These are phyloP conservation scores for Illadopsis cleaveri DNA, from an alignment of 2,113 vertebrate species.

Conservation along the genomic window DNA sequence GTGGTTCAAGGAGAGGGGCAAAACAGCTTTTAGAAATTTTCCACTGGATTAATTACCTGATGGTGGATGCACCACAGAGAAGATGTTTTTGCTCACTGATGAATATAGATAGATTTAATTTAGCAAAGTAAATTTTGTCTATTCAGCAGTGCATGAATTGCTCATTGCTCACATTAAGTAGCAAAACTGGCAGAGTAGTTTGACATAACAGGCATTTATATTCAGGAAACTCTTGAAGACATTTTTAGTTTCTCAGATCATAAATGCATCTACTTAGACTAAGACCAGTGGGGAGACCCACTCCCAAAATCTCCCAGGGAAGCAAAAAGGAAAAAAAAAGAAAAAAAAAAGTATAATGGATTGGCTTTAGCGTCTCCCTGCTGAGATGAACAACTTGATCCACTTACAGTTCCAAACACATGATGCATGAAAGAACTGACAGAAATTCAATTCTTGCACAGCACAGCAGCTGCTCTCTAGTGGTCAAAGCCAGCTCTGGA, in stretches of 20 bases:
- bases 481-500: slow-evolving; percentile 78
- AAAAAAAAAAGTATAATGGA: slow-evolving; percentile 68
- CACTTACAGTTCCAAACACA: slow-evolving; percentile 81
- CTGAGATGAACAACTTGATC: slow-evolving; percentile 81
- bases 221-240: slow-evolving; percentile 12
- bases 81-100: slow-evolving; percentile 49
- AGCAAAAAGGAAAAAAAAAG: not conserved
- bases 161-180: slow-evolving; percentile 31
- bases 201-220: slow-evolving; percentile 30
- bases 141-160: slow-evolving; percentile 59
- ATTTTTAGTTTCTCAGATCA: slow-evolving; percentile 48
- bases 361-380: slow-evolving; percentile 75
- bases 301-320: slow-evolving; percentile 7
- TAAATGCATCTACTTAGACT: slow-evolving; percentile 36
- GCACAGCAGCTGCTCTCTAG: slow-evolving; percentile 81
- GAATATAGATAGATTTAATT: slow-evolving; percentile 57
- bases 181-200: slow-evolving; percentile 57
- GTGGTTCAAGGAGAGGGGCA: not conserved
- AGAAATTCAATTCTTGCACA: slow-evolving; percentile 79
- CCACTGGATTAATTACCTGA: slow-evolving; percentile 58
- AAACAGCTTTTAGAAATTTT: slow-evolving; percentile 53
- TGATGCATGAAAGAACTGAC: slow-evolving; percentile 80
- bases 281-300: slow-evolving; percentile 28
- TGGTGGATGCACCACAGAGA: not conserved
- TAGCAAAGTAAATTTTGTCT: slow-evolving; percentile 55